Base-by-base conservation (phyloP, 2,113 vertebrate species). In the Bagarius yarrelli region DNA sequence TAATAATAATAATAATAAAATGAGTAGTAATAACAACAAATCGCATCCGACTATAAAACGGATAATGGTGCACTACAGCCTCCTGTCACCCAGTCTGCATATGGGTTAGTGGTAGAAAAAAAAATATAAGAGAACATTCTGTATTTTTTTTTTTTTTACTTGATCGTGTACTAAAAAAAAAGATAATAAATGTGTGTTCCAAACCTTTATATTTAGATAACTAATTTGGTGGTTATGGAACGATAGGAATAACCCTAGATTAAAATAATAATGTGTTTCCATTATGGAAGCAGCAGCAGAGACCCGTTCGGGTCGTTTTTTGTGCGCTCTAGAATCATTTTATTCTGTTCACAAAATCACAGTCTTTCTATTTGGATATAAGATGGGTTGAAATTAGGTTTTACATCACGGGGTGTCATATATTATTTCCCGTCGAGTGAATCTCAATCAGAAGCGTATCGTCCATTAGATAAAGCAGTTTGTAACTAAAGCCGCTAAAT, bases 401-500 rank as follows among this genome's bases (percentile, higher is more conserved):
- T 44, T 59, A 56, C 55, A 61, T 69, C 16, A 8, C 21, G 8
- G n/a, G 5, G 18, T 69, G 52, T 12, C 47, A 32, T 56, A 13
- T 55, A 55, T 55, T n/a, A 32, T 36, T 76, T 81, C 40, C 40
- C 30, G 34, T 56, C 36, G 36, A 74, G 19, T 47, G 69, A 56
- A 25, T 74, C 71, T 88, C 78, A 81, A 52, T 82, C 83, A 81
- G 76, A 83, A 85, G 73, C 78, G 72, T 18, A 78, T 84, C 88
- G 83, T 92, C 91, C 91, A 90, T 91, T 88, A 89, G 87, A 87
- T 87, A 81, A 86, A 89, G 89, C 87, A 64, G 88, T 89, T 85
- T 83, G 87, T 86, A 84, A 85, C 76, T 84, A 88, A 30, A 78
- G 69, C 86, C 85, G 85, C 85, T 88, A 3, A 75, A 87, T 81